A percentile compares a stretch with the other conserved stretches of the same genome.
phyloP scores from a whole-genome alignment of 2,888 invertebrate genomes.

The Zaprionus obscuricornis region DNA sequence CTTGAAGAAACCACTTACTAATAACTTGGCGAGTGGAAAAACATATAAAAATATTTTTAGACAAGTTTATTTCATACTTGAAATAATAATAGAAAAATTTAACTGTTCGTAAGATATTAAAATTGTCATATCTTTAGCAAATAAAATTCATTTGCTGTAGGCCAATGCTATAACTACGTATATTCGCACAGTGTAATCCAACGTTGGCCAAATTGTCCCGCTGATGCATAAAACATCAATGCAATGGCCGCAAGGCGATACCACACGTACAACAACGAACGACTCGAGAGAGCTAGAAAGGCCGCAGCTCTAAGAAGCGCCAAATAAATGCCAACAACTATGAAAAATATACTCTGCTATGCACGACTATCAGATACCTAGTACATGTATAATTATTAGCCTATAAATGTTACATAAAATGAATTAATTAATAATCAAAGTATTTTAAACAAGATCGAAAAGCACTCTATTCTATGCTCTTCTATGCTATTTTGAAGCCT shows the following conservation, averaged over 20 bases:
- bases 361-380: too few species aligned
- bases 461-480: too few species aligned
- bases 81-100: too few species aligned
- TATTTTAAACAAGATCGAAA: too few species aligned
- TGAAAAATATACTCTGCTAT: too few species aligned
- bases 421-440: too few species aligned
- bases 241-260: constrained; percentile 43
- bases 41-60: background rate
- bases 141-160: too few species aligned
- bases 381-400: too few species aligned
- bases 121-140: background rate
- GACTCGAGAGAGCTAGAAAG: constrained; percentile 25
- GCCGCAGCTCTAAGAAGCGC: constrained; percentile 60
- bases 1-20: constrained; percentile 21
- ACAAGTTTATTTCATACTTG: background rate
- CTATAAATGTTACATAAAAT: too few species aligned
- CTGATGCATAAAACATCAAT: constrained; percentile 77
- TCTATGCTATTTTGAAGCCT: too few species aligned
- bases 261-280: too few species aligned
- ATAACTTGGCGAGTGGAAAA: background rate
- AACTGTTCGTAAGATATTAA: background rate
- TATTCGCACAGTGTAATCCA: constrained; percentile 33
- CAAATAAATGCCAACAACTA: constrained; percentile 56
- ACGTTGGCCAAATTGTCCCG: constrained; percentile 49
- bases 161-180: background rate